Evolutionary conservation across 1,140 invertebrate species (phyloP).

Genomic region (Coptotermes formosanus): DNA sequence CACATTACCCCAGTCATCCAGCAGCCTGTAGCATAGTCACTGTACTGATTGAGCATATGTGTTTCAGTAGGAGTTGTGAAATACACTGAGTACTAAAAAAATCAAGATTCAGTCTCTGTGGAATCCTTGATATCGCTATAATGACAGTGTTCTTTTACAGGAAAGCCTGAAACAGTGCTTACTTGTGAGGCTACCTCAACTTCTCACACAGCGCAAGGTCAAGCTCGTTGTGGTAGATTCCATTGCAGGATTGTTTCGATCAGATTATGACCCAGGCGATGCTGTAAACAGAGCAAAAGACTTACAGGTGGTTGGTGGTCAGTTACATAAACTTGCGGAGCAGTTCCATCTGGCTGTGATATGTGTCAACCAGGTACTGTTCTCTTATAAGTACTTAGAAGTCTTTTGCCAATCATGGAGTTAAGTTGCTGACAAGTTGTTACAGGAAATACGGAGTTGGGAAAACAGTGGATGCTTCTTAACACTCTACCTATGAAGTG

Average conservation of each 20-base stretch:
- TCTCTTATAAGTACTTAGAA: not conserved
- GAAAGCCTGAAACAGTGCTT: constrained; percentile 59
- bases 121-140: too few species aligned
- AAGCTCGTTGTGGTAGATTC: constrained; percentile 73
- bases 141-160: constrained; percentile 45
- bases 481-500: too few species aligned
- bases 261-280: constrained; percentile 54
- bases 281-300: constrained; percentile 55
- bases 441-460: too few species aligned
- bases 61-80: too few species aligned
- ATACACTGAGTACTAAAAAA: too few species aligned
- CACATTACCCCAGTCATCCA: too few species aligned
- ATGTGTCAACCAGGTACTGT: constrained; percentile 70
- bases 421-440: too few species aligned
- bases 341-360: constrained; percentile 59
- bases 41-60: too few species aligned
- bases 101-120: too few species aligned
- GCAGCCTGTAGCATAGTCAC: too few species aligned
- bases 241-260: constrained; percentile 68
- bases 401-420: too few species aligned
- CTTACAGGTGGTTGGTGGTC: constrained; percentile 56
- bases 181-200: constrained; percentile 48
- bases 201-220: constrained; percentile 54
- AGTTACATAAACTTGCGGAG: constrained; percentile 57
- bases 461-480: too few species aligned